Percentiles rank a stretch among this genome's conserved stretches.
These are phyloP conservation scores for Polymixis lichenea DNA, from an alignment of 2,888 invertebrate species.

Conservation along the genomic window DNA sequence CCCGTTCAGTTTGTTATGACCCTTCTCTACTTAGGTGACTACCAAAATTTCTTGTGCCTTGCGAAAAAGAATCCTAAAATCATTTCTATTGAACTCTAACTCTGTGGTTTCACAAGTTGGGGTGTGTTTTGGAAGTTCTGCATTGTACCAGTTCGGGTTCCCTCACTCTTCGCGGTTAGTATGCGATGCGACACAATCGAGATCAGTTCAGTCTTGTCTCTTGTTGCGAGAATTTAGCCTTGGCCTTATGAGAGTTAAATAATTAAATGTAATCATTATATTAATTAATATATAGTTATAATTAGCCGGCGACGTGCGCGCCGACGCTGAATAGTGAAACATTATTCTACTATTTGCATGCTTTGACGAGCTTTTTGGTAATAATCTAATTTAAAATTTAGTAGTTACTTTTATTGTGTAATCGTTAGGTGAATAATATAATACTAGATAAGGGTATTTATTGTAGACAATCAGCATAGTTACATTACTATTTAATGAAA, in stretches of 20 bases:
- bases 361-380: slow-evolving; percentile 91
- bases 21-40: slow-evolving; percentile 74
- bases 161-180: slow-evolving; percentile 71
- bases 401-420: slow-evolving; percentile 90
- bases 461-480: slow-evolving; percentile 89
- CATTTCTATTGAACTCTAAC: slow-evolving; percentile 73
- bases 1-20: slow-evolving; percentile 58
- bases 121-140: slow-evolving; percentile 66
- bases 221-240: slow-evolving; percentile 91
- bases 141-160: slow-evolving; percentile 68
- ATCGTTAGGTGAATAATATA: slow-evolving; percentile 88
- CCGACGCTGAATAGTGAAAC: slow-evolving; percentile 88
- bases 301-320: slow-evolving; percentile 83
- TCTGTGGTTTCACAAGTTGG: slow-evolving; percentile 71
- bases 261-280: slow-evolving; percentile 89
- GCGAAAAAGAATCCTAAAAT: slow-evolving; percentile 75
- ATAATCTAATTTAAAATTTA: slow-evolving; percentile 90
- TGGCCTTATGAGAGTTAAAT: slow-evolving; percentile 90
- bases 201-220: slow-evolving; percentile 88
- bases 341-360: slow-evolving; percentile 90
- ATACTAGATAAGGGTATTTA: slow-evolving; percentile 90
- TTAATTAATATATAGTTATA: slow-evolving; percentile 81
- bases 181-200: slow-evolving; percentile 84
- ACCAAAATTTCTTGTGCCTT: slow-evolving; percentile 89
- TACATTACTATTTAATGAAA: slow-evolving; percentile 87